A percentile compares a stretch with the other conserved stretches of the same genome.
Evolutionary conservation across 2,113 vertebrate genomes (phyloP).

Genomic region (Eubucco bourcierii): DNA sequence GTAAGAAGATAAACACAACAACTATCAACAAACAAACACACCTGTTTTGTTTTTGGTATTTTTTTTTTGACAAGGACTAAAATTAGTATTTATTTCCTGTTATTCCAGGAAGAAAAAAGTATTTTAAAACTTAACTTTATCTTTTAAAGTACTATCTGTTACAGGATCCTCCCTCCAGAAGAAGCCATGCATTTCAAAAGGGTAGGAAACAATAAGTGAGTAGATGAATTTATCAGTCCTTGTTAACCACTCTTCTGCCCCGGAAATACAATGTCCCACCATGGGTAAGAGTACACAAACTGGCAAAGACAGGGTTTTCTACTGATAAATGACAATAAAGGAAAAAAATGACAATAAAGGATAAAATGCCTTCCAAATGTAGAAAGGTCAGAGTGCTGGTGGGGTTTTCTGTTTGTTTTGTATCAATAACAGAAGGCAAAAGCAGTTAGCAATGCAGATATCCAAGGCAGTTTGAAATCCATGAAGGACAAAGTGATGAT

Average conservation of each 20-base stretch:
- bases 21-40: no score
- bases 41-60: no score
- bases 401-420: constrained; percentile 23
- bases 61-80: background rate
- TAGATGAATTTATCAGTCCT: background rate
- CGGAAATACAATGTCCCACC: background rate
- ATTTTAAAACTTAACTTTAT: background rate
- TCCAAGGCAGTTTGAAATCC: background rate
- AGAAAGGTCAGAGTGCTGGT: background rate
- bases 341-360: background rate
- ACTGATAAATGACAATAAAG: background rate
- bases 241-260: background rate
- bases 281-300: background rate
- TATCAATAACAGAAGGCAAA: constrained; percentile 44
- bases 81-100: background rate
- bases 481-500: no score
- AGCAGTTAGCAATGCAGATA: constrained; percentile 4
- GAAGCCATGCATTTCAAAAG: background rate
- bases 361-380: background rate
- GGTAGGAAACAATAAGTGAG: background rate
- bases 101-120: background rate
- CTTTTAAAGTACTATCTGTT: background rate
- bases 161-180: background rate
- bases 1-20: background rate
- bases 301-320: background rate